phyloP scores from a whole-genome alignment of 1,140 invertebrate species.

The Drosophila melanica region DNA sequence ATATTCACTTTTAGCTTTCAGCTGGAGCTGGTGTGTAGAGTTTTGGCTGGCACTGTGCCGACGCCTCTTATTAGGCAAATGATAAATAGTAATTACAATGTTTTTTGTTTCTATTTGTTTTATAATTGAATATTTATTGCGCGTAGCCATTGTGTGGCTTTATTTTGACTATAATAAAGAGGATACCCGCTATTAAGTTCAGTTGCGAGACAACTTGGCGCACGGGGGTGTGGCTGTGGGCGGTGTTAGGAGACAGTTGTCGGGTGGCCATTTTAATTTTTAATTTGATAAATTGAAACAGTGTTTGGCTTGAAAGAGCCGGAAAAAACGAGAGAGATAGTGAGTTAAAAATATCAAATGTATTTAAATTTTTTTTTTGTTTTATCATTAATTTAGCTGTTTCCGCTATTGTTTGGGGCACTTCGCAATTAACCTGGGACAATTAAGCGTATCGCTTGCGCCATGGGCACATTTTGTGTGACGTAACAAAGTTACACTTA shows the following conservation, averaged over 20 bases:
- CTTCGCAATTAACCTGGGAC: slow-evolving; percentile 44
- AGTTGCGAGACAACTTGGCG: slow-evolving; percentile 48
- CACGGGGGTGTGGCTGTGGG: neutral
- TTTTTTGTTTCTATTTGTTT: slow-evolving; percentile 41
- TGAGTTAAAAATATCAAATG: slow-evolving; percentile 9
- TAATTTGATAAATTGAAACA: slow-evolving; percentile 70
- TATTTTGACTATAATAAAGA: slow-evolving; percentile 45
- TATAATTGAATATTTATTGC: slow-evolving; percentile 79
- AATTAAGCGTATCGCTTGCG: slow-evolving; percentile 41
- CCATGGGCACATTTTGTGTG: slow-evolving; percentile 34
- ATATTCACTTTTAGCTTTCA: slow-evolving; percentile 37
- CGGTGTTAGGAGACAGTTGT: slow-evolving; percentile 9
- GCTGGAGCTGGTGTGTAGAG: slow-evolving; percentile 27
- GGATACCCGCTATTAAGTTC: slow-evolving; percentile 51
- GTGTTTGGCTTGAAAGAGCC: slow-evolving; percentile 17
- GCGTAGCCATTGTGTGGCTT: slow-evolving; percentile 30
- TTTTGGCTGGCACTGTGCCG: slow-evolving; percentile 41
- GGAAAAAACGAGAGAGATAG: neutral
- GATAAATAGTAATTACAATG: slow-evolving; percentile 61
- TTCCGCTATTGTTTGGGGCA: neutral
- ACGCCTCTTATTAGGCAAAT: slow-evolving; percentile 51
- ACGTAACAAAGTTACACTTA: slow-evolving; percentile 33
- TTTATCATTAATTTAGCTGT: slow-evolving; percentile 36
- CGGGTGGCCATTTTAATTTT: slow-evolving; percentile 61
- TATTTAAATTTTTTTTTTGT: slow-evolving; percentile 24